Percentiles rank a stretch among this genome's conserved stretches.
phyloP scores from a whole-genome alignment of 2,113 vertebrate species.

The Meleagris gallopavo region DNA sequence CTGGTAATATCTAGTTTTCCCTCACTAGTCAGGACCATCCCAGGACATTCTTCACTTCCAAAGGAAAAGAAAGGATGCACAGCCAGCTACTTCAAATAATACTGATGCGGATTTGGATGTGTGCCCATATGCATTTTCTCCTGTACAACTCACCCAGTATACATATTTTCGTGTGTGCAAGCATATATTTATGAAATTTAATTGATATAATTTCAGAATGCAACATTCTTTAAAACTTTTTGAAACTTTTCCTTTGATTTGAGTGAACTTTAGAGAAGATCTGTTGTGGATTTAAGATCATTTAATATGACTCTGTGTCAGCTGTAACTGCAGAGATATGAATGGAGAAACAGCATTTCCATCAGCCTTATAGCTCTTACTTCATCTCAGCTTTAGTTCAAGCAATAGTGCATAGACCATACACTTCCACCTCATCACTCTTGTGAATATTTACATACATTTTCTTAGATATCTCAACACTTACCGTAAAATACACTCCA shows the following conservation, averaged over 20 bases:
- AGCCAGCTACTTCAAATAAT: not conserved
- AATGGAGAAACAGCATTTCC: too few species aligned
- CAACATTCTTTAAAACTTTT: not conserved
- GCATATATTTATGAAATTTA: not conserved
- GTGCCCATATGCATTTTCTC: not conserved
- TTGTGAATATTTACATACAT: not conserved
- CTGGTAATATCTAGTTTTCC: not conserved
- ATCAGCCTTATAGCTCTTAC: too few species aligned
- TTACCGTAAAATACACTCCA: not conserved
- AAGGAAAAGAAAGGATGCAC: not conserved
- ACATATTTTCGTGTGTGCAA: not conserved
- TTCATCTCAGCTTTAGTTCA: not conserved
- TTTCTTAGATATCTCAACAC: not conserved
- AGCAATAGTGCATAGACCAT: not conserved
- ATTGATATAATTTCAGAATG: not conserved
- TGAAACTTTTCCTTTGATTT: not conserved
- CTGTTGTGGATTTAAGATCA: not conserved
- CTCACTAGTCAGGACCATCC: not conserved
- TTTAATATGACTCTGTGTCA: fast-evolving
- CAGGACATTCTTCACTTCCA: not conserved
- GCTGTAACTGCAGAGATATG: too few species aligned
- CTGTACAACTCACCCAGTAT: not conserved
- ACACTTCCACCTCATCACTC: not conserved
- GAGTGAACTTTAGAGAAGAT: not conserved
- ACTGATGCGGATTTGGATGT: not conserved